Base-by-base conservation (phyloP, 2,797 vertebrate genomes). In the Diglossa cyanea region DNA sequence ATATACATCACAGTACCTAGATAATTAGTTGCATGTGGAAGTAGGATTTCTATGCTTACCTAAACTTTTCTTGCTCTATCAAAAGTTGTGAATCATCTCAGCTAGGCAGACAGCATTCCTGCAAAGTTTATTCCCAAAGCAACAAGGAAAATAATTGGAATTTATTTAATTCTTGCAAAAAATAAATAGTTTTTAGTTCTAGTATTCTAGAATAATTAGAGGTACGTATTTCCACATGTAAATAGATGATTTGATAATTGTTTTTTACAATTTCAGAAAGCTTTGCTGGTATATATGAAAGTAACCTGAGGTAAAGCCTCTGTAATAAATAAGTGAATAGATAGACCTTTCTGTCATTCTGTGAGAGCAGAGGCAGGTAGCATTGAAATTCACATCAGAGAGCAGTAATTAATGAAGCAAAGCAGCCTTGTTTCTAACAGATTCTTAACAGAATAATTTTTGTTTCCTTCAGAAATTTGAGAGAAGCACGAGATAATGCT, bases 401-500 rank as follows among this genome's bases (percentile, higher is more conserved):
- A 57, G 24, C 44, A 65, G 19, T 62, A 75, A 68, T 54, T 76
- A 30, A 35, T 65, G 51, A 93, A 85, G 40, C 17, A 84, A 66
- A 81, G 7, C 8, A 62, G 25, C 54, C n/a, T 75, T 80, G 53
- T 73, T 92, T 20, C 14, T 33, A 50, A 40, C 21, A 71, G 33
- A n/a, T 63, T 67, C 17, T 75, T 96, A 88, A 97, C 57, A 83
- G 60, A 91, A 28, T 87, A 45, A 84, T 15, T 86, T 82, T 90
- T 95, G 4, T 96, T 75, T 91, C 78, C 62, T 94, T 42, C 95
- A 99, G 99, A 97, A 99, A 99, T 95, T 95, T 99, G 86, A 98
- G 99, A 84, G 99, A 99, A 98, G 98, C 99, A 13, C 98, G 98
- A 95, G 99, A 99, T 96, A 98, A 98, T 86, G 98, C 99, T 3